Evolutionary conservation across 2,797 vertebrate genomes (phyloP), one percentile per base, ranked within the genome.

Genomic region (Galago senegalensis): DNA sequence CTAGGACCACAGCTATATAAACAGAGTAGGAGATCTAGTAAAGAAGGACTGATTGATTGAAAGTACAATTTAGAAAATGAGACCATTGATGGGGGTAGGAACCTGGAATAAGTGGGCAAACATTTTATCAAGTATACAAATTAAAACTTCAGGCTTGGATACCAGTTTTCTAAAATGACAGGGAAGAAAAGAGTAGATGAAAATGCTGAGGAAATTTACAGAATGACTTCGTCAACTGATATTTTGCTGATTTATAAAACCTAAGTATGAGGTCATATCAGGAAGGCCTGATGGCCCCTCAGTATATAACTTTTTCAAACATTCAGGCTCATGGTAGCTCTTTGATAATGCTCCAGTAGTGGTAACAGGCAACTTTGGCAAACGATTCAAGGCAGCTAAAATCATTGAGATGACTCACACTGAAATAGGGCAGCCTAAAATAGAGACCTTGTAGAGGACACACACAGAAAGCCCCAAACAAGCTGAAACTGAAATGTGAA

Each of bases 381-480:
- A 93, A 95, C 8, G 69, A 90, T 80, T 90, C 85, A 63, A 1
- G 3, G 7, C 16, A 87, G 40, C 90, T 87, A 93, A 96, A 94
- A 87, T n/a, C 37, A 86, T 56, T 70, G 61, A 31, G n/a, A 89
- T 95, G 82, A 90, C 65, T 85, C 75, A 82, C 9, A 17, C 77
- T 69, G 76, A 90, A 63, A 67, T 1, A 20, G 14, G 37, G 29
- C 8, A 67, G 63, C 73, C 53, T 29, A n/a, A 96, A 81, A 97
- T 88, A 92, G 77, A 75, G 63, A 46, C 3, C 3, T 29, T 56
- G 37, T 25, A 53, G 43, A 89, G 27, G 18, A 84, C 34, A 25
- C 25, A 49, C 29, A 20, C 11, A 77, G 20, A 20, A 16, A 25
- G 56, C 21, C 20, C 34, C 23, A 77, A 43, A 67, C 43, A 67